Base-by-base conservation (phyloP, 2,797 vertebrate species). In the Babyrousa celebensis region DNA sequence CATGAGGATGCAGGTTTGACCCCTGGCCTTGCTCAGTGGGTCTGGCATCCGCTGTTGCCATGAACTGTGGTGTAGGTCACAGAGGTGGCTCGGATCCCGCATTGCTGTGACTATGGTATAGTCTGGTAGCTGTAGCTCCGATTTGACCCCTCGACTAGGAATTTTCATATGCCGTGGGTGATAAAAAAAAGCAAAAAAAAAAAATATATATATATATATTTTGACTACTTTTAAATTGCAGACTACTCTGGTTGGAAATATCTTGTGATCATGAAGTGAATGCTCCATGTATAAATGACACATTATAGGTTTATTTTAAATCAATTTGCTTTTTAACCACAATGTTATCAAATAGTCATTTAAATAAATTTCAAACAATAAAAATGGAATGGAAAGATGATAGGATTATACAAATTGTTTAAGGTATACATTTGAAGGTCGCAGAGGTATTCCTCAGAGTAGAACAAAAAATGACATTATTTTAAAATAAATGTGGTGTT, bases 331-430 rank as follows among this genome's bases (percentile, higher is more conserved):
- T 83, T 90, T 65, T 85, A 85, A 72, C 40, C 2, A 70, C 43
- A 92, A 43, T 58, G 75, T 72, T 87, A 86, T 92, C n/a, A 54
- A 65, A 12, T 60, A 32, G 12, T 71, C 27, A 85, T 82, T 91
- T 88, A 78, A 82, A 29, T 89, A 91, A 85, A 79, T 77, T 85
- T 78, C 15, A 58, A 92, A 85, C 85, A 78, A 18, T 96, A 40
- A 70, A 95, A 95, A 52, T 82, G 5, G 2, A 58, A 29, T 91
- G 3, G 3, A 16, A 89, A 88, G 0, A 11, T 58, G 32, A 40
- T 40, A 63, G 1, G 8, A 89, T 83, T 74, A 17, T 70, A 63
- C 21, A 10, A 72, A 20, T 15, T 54, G 3, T 36, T 43, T 85
- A 68, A 36, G 15, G 12, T 27, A 1, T 52, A 75, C 43, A 89